Evolutionary conservation across 2,888 invertebrate species (phyloP).

Genomic region (Caenorhabditis sp.): DNA sequence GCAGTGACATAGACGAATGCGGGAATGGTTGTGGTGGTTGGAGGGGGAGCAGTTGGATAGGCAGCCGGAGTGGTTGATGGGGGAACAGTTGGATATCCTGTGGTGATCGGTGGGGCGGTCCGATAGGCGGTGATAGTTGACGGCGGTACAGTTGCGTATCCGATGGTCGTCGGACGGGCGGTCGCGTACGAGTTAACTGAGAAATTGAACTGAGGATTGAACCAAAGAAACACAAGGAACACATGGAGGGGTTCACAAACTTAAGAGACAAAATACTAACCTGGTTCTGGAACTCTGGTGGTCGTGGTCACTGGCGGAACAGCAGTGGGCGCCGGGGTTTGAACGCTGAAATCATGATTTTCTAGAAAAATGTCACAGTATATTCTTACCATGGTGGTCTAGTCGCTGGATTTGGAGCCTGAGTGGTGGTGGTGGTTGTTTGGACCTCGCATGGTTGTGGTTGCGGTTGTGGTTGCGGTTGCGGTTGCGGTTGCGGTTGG

Average conservation of each 20-base stretch:
- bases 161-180: not conserved
- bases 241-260: too few species aligned
- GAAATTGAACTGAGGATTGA: not conserved
- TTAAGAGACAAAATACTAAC: too few species aligned
- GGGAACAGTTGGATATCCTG: constrained; percentile 1
- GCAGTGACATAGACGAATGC: not conserved
- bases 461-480: not conserved
- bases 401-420: not conserved
- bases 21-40: not conserved
- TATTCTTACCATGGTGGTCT: constrained; percentile 26
- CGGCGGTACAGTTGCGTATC: not conserved
- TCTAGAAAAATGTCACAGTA: not conserved
- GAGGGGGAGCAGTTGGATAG: constrained; percentile 11
- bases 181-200: constrained; percentile 1
- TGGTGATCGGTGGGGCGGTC: not conserved
- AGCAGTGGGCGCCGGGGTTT: not conserved
- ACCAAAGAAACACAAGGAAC: too few species aligned
- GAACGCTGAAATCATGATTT: constrained; percentile 1
- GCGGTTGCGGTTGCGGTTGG: too few species aligned
- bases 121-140: not conserved
- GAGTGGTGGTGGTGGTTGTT: constrained; percentile 3
- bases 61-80: not conserved
- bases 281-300: too few species aligned
- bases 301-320: too few species aligned
- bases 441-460: constrained; percentile 3